Evolutionary conservation across 2,888 invertebrate species (phyloP).

Genomic region (Apocheima hispidaria): DNA sequence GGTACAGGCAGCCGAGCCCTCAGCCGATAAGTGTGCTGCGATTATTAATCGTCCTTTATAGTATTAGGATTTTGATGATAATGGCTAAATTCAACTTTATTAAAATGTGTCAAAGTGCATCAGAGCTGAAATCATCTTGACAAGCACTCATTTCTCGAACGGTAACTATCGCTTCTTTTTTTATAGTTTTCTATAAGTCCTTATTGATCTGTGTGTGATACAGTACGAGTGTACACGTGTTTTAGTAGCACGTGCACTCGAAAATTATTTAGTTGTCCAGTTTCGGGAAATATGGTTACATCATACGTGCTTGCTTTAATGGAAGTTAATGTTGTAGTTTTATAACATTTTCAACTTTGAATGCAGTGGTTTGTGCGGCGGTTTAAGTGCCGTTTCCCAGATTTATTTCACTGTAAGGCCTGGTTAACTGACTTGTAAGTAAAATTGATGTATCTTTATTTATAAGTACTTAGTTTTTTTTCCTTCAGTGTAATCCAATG

Average conservation of each 20-base stretch:
- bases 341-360: constrained; percentile 32
- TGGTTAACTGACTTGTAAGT: too few species aligned
- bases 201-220: neutral
- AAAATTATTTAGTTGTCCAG: constrained; percentile 42
- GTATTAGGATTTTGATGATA: too few species aligned
- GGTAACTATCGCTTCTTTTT: neutral
- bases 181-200: neutral
- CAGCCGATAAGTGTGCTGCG: too few species aligned
- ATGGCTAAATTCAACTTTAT: too few species aligned
- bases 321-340: constrained; percentile 42
- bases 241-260: constrained; percentile 34
- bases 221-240: constrained; percentile 16
- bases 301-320: constrained; percentile 39
- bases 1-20: too few species aligned
- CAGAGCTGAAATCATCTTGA: too few species aligned
- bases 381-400: neutral
- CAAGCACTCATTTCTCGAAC: neutral
- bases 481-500: too few species aligned
- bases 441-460: too few species aligned
- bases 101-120: too few species aligned
- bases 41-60: too few species aligned
- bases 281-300: constrained; percentile 40
- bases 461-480: too few species aligned
- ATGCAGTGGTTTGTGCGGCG: constrained; percentile 5
- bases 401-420: neutral